These are phyloP conservation scores for Haemorhous mexicanus DNA, from an alignment of 2,113 vertebrate genomes.

Conservation along the genomic window DNA sequence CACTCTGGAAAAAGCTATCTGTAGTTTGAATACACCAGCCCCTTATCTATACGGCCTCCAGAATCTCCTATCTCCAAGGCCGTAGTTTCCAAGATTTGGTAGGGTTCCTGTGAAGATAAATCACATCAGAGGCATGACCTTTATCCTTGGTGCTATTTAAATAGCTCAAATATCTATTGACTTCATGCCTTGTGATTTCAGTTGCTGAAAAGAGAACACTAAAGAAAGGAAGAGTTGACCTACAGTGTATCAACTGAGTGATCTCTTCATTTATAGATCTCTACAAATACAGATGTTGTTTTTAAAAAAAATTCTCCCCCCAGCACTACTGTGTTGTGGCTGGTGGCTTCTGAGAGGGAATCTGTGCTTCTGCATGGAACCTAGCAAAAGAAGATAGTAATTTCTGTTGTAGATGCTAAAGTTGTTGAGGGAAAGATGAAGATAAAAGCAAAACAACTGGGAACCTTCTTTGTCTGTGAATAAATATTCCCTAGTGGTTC, in stretches of 20 bases:
- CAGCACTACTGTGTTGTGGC: neutral
- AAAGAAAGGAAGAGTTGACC: conserved; percentile 51
- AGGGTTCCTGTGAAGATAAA: conserved; percentile 69
- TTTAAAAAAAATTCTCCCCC: neutral
- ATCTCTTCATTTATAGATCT: neutral
- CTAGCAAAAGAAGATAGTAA: neutral
- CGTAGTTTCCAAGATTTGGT: conserved; percentile 57
- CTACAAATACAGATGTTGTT: neutral
- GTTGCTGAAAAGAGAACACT: conserved; percentile 10
- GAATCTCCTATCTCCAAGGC: conserved; percentile 64
- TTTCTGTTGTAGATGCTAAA: neutral
- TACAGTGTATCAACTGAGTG: neutral
- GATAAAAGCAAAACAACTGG: neutral
- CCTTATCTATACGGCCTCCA: conserved; percentile 68
- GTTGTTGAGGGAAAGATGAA: neutral
- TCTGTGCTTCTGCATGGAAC: neutral
- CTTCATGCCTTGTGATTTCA: conserved; percentile 23
- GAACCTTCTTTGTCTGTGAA: neutral
- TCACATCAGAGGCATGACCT: conserved; percentile 52
- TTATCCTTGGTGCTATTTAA: conserved; percentile 50
- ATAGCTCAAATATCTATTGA: conserved; percentile 39
- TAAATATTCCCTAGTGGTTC: neutral
- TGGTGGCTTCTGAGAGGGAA: neutral
- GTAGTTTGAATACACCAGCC: conserved; percentile 61
- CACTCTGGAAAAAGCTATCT: conserved; percentile 58